Evolutionary conservation across 2,797 vertebrate species (phyloP).

Genomic region (Paramormyrops hopkinsi): DNA sequence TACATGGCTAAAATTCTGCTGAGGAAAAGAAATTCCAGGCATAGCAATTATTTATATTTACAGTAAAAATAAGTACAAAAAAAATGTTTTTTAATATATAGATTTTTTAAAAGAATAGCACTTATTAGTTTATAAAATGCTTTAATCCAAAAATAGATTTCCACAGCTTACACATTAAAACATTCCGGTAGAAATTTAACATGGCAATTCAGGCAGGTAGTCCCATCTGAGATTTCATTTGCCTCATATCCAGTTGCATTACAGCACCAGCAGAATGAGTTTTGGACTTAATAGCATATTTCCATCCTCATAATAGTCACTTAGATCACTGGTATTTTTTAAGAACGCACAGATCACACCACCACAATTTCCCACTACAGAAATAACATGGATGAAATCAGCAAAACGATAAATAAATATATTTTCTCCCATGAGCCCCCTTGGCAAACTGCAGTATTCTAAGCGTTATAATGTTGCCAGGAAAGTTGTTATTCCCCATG

Average conservation of each 20-base stretch:
- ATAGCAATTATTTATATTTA: neutral
- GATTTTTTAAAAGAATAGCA: neutral
- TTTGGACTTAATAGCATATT: neutral
- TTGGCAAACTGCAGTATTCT: neutral
- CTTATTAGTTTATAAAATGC: neutral
- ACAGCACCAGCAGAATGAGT: neutral
- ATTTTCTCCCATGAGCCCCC: neutral
- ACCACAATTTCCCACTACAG: neutral
- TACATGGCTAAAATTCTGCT: neutral
- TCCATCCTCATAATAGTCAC: neutral
- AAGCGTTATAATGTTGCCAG: neutral
- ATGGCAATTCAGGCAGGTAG: neutral
- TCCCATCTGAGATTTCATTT: neutral
- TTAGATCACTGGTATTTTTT: neutral
- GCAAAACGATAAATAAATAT: neutral
- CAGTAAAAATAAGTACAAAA: neutral
- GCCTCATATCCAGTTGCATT: neutral
- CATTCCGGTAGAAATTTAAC: neutral
- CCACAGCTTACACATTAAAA: neutral
- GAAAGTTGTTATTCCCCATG: neutral
- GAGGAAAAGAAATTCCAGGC: neutral
- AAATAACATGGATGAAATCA: neutral
- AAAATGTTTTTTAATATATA: neutral
- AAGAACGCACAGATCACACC: neutral
- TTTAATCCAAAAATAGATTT: neutral